Conservation (phyloP, 2,113 vertebrate genomes). For the Zeus faber region DNA sequence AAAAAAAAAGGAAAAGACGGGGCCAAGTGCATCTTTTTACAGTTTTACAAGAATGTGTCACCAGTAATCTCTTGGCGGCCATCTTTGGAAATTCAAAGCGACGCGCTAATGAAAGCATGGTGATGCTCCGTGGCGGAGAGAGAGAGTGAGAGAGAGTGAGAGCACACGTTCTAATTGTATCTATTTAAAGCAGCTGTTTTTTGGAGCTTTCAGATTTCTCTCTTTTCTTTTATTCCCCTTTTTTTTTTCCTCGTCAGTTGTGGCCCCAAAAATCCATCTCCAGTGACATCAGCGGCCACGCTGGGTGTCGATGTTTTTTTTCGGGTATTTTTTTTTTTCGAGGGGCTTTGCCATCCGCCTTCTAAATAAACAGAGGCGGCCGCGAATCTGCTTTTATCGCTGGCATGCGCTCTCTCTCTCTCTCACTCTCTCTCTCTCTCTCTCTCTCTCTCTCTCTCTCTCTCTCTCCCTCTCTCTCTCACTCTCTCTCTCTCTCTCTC, state of each 20-base stretch:
- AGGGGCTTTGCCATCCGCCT: conserved; percentile 63
- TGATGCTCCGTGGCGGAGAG: conserved; percentile 64
- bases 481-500: no score
- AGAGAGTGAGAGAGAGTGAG: no score
- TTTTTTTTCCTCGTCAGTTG: no score
- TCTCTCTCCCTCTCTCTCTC: no score
- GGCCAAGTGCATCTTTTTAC: conserved; percentile 64
- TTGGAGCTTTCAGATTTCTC: conserved; percentile 67
- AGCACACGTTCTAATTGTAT: conserved; percentile 49
- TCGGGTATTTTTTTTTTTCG: no score
- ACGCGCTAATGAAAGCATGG: conserved; percentile 64
- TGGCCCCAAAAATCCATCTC: conserved; percentile 72
- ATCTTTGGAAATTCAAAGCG: conserved; percentile 68
- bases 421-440: no score
- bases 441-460: no score
- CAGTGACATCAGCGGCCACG: conserved; percentile 75
- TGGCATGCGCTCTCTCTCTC: no score
- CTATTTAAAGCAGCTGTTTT: conserved; percentile 83
- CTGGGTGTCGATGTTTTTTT: conserved; percentile 71
- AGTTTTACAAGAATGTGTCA: conserved; percentile 75
- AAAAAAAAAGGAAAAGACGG: conserved; percentile 37
- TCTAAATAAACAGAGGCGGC: conserved; percentile 77
- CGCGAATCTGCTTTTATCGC: conserved; percentile 63
- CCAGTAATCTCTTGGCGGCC: conserved; percentile 71
- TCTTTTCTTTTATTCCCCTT: conserved; percentile 10